Conservation (phyloP, 2,888 invertebrate genomes). For the Aricia artaxerxes region DNA sequence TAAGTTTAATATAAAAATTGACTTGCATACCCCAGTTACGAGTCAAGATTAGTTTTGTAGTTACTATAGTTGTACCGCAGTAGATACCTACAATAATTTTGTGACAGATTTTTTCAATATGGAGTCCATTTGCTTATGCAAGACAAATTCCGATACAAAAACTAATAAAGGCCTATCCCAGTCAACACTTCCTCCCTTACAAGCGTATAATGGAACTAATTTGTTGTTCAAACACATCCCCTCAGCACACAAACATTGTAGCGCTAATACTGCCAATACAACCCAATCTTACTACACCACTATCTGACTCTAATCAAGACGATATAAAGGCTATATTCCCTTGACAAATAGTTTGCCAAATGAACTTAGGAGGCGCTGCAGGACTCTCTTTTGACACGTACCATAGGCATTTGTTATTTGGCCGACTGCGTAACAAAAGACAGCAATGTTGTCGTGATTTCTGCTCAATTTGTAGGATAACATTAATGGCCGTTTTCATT, state of each 20-base stretch:
- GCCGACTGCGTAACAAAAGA: conserved; percentile 48
- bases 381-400: conserved; percentile 71
- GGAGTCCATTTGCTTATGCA: background rate
- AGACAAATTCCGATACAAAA: conserved; percentile 3
- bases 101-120: background rate
- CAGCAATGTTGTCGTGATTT: conserved; percentile 60
- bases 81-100: background rate
- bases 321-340: conserved; percentile 32
- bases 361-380: conserved; percentile 48
- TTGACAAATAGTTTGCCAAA: background rate
- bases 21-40: too few relatives aligned
- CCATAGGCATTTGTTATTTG: conserved; percentile 64
- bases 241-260: conserved; percentile 66
- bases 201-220: conserved; percentile 78
- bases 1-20: too few relatives aligned
- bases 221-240: conserved; percentile 77
- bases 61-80: background rate
- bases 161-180: conserved; percentile 50
- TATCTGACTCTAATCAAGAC: conserved; percentile 17
- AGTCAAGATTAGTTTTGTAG: too few relatives aligned
- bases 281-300: background rate
- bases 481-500: conserved; percentile 45
- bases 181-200: conserved; percentile 63
- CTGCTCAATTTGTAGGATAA: conserved; percentile 56
- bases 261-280: conserved; percentile 46